Base-by-base conservation (phyloP, 1,140 invertebrate species). In the Zaprionus africanus region DNA sequence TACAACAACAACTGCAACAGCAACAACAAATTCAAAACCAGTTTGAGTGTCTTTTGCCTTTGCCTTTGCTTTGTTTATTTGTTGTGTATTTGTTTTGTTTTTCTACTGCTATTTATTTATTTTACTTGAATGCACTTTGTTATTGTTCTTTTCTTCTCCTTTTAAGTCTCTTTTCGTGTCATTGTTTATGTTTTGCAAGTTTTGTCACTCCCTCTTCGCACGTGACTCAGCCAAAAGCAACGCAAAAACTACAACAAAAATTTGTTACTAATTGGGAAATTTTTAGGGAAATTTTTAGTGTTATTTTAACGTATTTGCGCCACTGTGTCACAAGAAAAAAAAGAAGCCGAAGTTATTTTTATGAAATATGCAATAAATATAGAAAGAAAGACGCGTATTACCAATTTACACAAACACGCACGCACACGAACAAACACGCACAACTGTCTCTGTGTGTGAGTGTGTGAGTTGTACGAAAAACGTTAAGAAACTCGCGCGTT, bases 1-100 rank as follows among this genome's bases (percentile, higher is more conserved):
- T 34, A 11, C 31, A 58, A 73, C 53, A 66, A 82, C 81, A 75
- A 70, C 49, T 65, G 66, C 24, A 58, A 62, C 82, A 61, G 71
- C 71, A 63, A 2, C 62, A 78, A 76, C 78, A 78, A 49, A 46
- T 67, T 53, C 60, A 73, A 83, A 86, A 86, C 82, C 82, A 60
- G 82, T 86, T 86, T 80, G 66, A 13, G 41, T 67, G 73, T 73
- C 69, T 74, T 62, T 78, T 72, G 12, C 51, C 28, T 67, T 63
- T 62, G 49, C 80, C 58, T 61, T 51, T 58, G 46, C 31, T 57
- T 68, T 57, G 19, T 41, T 31, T 60, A 36, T 60, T 12, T 60
- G 69, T 34, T 41, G 34, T 54, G 26, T 17, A 19, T 43, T 51
- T 51, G 56, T 36, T 71, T 65, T 76, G n/a, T 53, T 71, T 43